Evolutionary conservation across 2,888 invertebrate species (phyloP).

Genomic region (Pristionchus arcanus): DNA sequence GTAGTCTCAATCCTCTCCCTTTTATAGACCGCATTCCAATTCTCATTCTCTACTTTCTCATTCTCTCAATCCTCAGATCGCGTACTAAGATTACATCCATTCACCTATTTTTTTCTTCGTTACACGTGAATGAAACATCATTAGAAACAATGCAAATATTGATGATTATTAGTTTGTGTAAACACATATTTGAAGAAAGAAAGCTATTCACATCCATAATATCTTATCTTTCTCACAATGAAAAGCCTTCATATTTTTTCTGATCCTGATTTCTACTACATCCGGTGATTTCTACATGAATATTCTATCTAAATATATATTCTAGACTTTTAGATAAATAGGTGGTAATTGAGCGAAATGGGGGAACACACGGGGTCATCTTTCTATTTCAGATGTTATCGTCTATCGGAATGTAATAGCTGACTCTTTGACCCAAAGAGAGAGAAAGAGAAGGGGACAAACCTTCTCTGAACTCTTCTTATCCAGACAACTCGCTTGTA

Average conservation of each 20-base stretch:
- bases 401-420: background rate
- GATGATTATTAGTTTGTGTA: too few relatives aligned
- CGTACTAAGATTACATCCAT: background rate
- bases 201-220: too few relatives aligned
- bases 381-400: constrained; percentile 7
- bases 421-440: background rate
- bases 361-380: background rate
- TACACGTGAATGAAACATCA: background rate
- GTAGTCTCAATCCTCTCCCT: background rate
- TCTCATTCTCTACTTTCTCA: constrained; percentile 9
- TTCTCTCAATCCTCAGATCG: background rate
- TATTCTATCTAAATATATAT: background rate
- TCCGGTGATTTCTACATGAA: background rate
- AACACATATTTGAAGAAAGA: too few relatives aligned
- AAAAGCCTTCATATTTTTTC: too few relatives aligned
- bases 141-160: background rate
- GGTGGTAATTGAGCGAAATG: background rate
- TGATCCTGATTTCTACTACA: too few relatives aligned
- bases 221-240: too few relatives aligned
- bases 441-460: background rate
- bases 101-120: constrained; percentile 15
- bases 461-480: constrained; percentile 15
- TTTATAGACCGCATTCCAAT: constrained; percentile 21
- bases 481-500: constrained; percentile 38
- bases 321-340: background rate